phyloP scores from a whole-genome alignment of 2,113 vertebrate species.

The Carettochelys insculpta region DNA sequence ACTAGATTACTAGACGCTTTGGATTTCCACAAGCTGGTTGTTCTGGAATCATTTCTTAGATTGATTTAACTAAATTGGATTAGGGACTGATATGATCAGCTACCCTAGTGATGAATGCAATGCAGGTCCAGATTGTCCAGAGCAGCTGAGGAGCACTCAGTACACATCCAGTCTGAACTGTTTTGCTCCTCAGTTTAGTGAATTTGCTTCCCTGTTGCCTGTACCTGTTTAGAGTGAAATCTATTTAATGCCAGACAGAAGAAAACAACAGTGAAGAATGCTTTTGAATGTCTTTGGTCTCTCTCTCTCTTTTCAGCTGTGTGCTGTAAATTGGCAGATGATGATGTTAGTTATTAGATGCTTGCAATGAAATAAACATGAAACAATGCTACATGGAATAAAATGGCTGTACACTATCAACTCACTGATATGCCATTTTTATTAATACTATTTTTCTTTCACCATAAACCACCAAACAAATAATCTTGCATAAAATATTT shows the following conservation, averaged over 20 bases:
- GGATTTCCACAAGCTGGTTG: not conserved
- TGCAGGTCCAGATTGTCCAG: not conserved
- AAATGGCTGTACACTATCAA: not conserved
- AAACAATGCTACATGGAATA: not conserved
- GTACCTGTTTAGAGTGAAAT: not conserved
- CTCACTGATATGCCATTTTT: not conserved
- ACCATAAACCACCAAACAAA: not conserved
- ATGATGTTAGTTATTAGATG: not conserved
- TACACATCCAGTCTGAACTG: not conserved
- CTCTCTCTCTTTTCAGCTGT: not conserved
- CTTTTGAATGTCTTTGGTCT: not conserved
- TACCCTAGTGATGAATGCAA: not conserved
- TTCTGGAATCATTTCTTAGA: not conserved
- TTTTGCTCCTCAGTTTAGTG: not conserved
- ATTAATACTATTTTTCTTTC: not conserved
- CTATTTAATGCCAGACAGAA: conserved; percentile 4
- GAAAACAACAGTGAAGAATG: not conserved
- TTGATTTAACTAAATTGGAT: not conserved
- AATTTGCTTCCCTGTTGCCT: not conserved
- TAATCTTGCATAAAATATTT: conserved; percentile 2
- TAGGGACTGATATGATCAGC: not conserved
- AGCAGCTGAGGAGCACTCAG: not conserved
- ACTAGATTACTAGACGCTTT: not conserved
- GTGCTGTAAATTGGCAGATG: not conserved
- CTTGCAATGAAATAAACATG: conserved; percentile 30